Evolutionary conservation across 1,140 invertebrate genomes (phyloP), one percentile per base, ranked within the genome.

Genomic region (Delia radicum): DNA sequence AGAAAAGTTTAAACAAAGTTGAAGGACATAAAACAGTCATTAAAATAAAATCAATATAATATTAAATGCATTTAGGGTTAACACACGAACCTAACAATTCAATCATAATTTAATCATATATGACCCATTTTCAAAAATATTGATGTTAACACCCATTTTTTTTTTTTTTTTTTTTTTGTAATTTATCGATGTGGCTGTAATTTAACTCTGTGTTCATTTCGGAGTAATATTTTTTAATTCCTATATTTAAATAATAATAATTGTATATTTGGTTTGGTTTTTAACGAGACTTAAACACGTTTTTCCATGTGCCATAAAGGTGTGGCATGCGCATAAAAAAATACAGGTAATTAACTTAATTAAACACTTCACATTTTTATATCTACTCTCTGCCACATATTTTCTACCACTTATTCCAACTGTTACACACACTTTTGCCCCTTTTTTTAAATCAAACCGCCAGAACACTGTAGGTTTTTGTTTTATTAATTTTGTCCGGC

Each of bases 281-380:
- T 55, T 55, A 55, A 55, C 48, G 48, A 55, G 48, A 21, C n/a
- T 21, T 21, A 18, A 55, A 55, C 48, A 55, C 48, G 48, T 55
- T 55, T 55, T 55, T 21, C 48, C 18, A 21, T 55, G 18, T 21
- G 48, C 48, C 48, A 55, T 18, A 55, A 55, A 55, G 48, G 48
- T 55, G 48, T 55, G 48, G 48, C 48, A 55, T 55, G 48, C 48
- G 48, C 48, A 55, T 21, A 21, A 55, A 55, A 21, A 21, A 55
- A 55, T 55, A 55, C 48, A 55, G 48, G 48, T 55, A 55, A 55
- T 55, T 55, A 55, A 55, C 48, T 55, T 55, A 55, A 55, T 55
- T 55, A 55, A 55, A 55, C 48, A 55, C 48, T 55, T 55, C 48
- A 55, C 18, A 55, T 55, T 55, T n/a, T 55, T 55, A 55, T 55